Conservation (phyloP, 2,797 vertebrate species). For the Myotis pilosus region DNA sequence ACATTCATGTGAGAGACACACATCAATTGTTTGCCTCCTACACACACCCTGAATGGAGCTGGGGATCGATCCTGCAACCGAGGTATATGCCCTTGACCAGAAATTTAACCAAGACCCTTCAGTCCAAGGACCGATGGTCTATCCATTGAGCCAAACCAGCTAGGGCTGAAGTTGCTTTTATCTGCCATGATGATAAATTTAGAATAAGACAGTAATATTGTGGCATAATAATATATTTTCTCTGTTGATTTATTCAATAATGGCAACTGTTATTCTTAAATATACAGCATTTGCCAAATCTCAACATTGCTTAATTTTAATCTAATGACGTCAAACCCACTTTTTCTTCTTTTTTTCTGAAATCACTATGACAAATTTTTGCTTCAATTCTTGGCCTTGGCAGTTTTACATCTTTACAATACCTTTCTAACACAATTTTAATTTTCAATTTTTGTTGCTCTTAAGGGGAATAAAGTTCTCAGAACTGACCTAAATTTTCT, state of each 20-base stretch:
- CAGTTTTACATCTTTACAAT: conserved; percentile 8
- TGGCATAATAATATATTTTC: neutral
- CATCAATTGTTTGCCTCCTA: neutral
- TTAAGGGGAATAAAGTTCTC: neutral
- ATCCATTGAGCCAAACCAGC: neutral
- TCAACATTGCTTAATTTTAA: neutral
- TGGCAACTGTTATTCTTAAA: neutral
- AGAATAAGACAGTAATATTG: neutral
- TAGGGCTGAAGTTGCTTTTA: conserved; percentile 37
- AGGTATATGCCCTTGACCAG: neutral
- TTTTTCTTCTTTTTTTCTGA: neutral
- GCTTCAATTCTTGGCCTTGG: neutral
- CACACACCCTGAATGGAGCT: neutral
- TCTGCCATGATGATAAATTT: conserved; percentile 18
- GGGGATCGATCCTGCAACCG: too few relatives aligned
- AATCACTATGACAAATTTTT: neutral
- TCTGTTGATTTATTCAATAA: conserved; percentile 34
- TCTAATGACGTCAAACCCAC: neutral
- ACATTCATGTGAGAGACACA: neutral
- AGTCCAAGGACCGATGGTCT: too few relatives aligned
- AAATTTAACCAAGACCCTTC: neutral
- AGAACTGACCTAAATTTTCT: neutral
- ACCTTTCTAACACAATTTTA: neutral
- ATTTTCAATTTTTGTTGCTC: neutral
- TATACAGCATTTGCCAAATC: neutral